Percentiles rank a stretch among this genome's conserved stretches.
phyloP scores from a whole-genome alignment of 2,113 vertebrate species.

The Myxocyprinus asiaticus region DNA sequence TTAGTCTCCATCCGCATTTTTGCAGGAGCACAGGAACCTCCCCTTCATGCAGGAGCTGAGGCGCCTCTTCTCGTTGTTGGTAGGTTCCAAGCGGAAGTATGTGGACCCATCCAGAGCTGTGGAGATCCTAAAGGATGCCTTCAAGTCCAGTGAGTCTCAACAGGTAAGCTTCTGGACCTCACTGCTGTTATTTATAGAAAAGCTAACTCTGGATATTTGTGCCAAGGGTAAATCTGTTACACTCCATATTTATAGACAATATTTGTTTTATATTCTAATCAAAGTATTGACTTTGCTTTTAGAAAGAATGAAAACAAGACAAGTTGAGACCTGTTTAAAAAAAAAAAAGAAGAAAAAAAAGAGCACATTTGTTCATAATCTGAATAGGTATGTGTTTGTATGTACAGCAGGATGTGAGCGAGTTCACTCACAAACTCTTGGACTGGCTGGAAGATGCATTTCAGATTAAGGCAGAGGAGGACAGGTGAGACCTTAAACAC shows the following conservation, averaged over 20 bases:
- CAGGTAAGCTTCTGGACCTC: constrained; percentile 78
- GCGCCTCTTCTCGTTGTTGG: constrained; percentile 93
- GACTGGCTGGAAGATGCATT: constrained; percentile 99
- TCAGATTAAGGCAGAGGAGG: constrained; percentile 95
- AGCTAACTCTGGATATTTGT: too few species aligned
- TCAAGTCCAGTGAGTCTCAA: constrained; percentile 96
- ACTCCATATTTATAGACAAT: too few species aligned
- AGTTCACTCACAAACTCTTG: constrained; percentile 96
- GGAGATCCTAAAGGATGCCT: constrained; percentile 98
- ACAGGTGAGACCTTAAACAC: constrained; percentile 65
- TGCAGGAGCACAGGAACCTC: constrained; percentile 93
- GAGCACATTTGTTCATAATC: too few species aligned
- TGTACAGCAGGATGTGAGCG: constrained; percentile 95
- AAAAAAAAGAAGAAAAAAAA: too few species aligned
- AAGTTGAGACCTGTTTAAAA: too few species aligned
- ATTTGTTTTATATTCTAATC: too few species aligned
- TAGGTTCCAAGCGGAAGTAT: constrained; percentile 96
- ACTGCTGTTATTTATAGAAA: neutral
- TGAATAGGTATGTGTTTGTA: constrained; percentile 34
- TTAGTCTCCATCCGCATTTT: too few species aligned
- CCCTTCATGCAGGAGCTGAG: constrained; percentile 96
- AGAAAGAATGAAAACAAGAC: too few species aligned
- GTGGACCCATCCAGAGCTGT: constrained; percentile 96
- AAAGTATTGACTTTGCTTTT: too few species aligned
- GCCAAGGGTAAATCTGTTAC: too few species aligned